Percentiles rank a stretch among this genome's conserved stretches.
Conservation (phyloP, 2,888 invertebrate genomes). For the Ochropleura plecta region DNA sequence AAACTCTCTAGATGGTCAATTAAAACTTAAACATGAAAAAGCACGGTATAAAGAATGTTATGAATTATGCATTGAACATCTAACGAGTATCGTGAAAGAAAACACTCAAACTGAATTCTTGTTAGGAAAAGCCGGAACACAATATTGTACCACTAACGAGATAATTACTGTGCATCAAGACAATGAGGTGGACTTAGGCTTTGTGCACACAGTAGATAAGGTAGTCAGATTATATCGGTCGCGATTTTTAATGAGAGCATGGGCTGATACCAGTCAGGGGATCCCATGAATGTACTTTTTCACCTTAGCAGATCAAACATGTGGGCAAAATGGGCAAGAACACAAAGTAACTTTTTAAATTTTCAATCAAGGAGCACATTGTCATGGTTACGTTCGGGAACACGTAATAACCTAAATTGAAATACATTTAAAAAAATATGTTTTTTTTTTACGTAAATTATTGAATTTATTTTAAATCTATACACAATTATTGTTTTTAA, state of each 20-base stretch:
- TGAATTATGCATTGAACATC: conserved; percentile 56
- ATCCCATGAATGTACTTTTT: too few species aligned
- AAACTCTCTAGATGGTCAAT: neutral
- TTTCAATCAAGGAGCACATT: too few species aligned
- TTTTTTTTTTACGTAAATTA: too few species aligned
- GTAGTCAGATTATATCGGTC: neutral
- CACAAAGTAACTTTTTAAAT: too few species aligned
- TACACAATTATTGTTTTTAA: too few species aligned
- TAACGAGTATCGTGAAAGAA: conserved; percentile 30
- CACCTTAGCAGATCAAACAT: too few species aligned
- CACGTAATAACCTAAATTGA: too few species aligned
- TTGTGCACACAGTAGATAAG: conserved; percentile 11
- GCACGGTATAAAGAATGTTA: conserved; percentile 5
- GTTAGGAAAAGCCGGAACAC: conserved; percentile 59
- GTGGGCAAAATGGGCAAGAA: too few species aligned
- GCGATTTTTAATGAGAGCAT: neutral
- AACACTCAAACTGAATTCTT: conserved; percentile 50
- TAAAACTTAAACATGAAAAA: conserved; percentile 18
- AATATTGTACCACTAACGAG: conserved; percentile 40
- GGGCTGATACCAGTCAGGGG: neutral
- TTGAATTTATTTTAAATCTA: too few species aligned
- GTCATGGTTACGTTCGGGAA: too few species aligned
- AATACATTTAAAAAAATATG: too few species aligned
- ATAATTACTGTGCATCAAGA: conserved; percentile 58
- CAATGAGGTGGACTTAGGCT: conserved; percentile 23